Evolutionary conservation across 1,140 invertebrate species (phyloP).

Genomic region (Piezodorus guildinii): DNA sequence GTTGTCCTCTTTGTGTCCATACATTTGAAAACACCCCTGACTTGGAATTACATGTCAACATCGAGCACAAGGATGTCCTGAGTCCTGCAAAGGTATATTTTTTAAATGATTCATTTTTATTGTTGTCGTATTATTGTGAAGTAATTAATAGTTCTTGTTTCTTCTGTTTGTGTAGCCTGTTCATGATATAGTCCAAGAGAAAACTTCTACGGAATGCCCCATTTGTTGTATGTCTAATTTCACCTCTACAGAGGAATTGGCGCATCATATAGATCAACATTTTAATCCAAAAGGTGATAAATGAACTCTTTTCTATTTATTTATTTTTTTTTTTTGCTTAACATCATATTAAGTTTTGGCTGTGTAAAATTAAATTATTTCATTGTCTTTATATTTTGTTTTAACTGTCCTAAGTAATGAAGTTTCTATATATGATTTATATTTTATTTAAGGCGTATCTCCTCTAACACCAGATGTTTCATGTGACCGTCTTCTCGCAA

Average conservation of each 20-base stretch:
- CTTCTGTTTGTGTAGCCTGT: conserved; percentile 21
- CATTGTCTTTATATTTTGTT: too few species aligned
- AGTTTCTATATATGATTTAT: too few species aligned
- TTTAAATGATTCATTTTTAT: not conserved
- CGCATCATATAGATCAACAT: conserved; percentile 57
- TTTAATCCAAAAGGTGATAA: conserved; percentile 39
- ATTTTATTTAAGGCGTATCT: conserved; percentile 30
- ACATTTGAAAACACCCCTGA: conserved; percentile 61
- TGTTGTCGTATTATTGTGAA: not conserved
- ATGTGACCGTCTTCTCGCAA: conserved; percentile 43
- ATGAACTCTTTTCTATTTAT: conserved; percentile 1
- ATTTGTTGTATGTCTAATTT: conserved; percentile 42
- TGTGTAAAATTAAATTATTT: too few species aligned
- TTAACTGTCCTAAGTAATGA: too few species aligned
- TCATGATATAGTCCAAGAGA: conserved; percentile 22
- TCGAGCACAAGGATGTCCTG: conserved; percentile 63
- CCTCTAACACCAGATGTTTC: conserved; percentile 40
- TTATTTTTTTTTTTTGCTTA: too few species aligned
- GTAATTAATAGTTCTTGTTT: not conserved
- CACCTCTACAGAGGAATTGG: conserved; percentile 41
- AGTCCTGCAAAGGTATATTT: conserved; percentile 38
- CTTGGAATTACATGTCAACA: conserved; percentile 73
- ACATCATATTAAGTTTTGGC: not conserved
- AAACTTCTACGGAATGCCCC: conserved; percentile 36
- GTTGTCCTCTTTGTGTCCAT: conserved; percentile 59